These are phyloP conservation scores for Prunella fulvescens DNA, from an alignment of 2,113 vertebrate genomes.

Conservation along the genomic window DNA sequence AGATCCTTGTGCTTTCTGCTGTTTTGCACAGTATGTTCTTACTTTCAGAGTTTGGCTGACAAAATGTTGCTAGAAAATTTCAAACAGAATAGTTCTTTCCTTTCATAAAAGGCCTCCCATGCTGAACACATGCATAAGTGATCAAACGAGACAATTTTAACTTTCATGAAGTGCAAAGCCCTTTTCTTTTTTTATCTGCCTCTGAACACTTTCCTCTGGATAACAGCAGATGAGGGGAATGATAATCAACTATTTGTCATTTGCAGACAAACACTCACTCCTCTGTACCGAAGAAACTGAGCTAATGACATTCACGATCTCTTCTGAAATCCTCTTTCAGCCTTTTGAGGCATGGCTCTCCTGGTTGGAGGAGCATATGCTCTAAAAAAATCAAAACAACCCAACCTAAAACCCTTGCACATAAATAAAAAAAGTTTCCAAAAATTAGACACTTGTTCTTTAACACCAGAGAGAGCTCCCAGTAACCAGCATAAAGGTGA, in stretches of 20 bases:
- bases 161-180: not conserved
- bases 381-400: not conserved
- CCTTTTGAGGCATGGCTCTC: not conserved
- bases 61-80: not conserved
- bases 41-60: not conserved
- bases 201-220: not conserved
- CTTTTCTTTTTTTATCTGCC: not conserved
- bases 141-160: not conserved
- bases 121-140: not conserved
- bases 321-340: not conserved
- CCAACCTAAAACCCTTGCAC: not conserved
- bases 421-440: not conserved
- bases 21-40: not conserved
- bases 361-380: not conserved
- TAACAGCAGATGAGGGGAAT: not conserved
- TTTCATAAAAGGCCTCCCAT: not conserved
- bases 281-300: not conserved
- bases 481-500: not conserved
- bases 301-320: not conserved
- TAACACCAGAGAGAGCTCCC: not conserved
- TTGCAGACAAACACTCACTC: not conserved
- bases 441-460: not conserved
- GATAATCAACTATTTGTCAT: not conserved
- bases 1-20: not conserved
- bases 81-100: not conserved